phyloP scores from a whole-genome alignment of 2,113 vertebrate genomes.

The Todiramphus saurophagus region DNA sequence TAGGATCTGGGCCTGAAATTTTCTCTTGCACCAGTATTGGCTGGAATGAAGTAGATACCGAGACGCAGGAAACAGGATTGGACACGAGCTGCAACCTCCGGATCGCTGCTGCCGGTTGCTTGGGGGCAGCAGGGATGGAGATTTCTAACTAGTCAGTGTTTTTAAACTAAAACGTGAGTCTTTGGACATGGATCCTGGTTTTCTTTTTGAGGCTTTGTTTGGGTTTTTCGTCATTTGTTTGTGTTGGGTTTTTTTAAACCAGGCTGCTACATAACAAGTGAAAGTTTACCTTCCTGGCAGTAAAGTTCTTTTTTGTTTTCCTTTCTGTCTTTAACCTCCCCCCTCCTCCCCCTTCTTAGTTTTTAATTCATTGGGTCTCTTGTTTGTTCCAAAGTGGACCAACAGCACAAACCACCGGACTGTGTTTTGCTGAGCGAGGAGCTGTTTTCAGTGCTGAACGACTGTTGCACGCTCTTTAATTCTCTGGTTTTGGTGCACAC shows the following conservation, averaged over 20 bases:
- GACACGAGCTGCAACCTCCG: neutral
- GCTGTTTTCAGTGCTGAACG: neutral
- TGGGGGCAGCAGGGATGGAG: neutral
- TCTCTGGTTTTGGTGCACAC: slow-evolving; percentile 18
- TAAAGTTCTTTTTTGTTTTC: neutral
- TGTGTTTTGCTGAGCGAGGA: slow-evolving; percentile 53
- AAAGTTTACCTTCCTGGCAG: slow-evolving; percentile 66
- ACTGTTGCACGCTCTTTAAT: neutral
- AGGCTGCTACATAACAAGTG: slow-evolving; percentile 34
- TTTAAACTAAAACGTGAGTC: neutral
- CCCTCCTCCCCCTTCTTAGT: neutral
- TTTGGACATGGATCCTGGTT: slow-evolving; percentile 37
- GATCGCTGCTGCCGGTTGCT: neutral
- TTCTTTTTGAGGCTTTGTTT: neutral
- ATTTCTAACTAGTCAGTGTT: slow-evolving; percentile 2
- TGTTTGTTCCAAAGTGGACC: slow-evolving; percentile 70
- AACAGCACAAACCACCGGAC: slow-evolving; percentile 58
- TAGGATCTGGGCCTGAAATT: neutral
- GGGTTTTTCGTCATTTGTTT: neutral
- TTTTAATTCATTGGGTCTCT: slow-evolving; percentile 32
- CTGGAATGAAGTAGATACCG: slow-evolving; percentile 27
- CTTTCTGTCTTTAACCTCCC: neutral
- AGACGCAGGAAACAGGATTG: neutral
- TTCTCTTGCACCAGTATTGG: slow-evolving; percentile 51
- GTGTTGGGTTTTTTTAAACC: slow-evolving; percentile 1